Conservation (phyloP, 1,140 invertebrate species). For the Andrena cerasifolii region DNA sequence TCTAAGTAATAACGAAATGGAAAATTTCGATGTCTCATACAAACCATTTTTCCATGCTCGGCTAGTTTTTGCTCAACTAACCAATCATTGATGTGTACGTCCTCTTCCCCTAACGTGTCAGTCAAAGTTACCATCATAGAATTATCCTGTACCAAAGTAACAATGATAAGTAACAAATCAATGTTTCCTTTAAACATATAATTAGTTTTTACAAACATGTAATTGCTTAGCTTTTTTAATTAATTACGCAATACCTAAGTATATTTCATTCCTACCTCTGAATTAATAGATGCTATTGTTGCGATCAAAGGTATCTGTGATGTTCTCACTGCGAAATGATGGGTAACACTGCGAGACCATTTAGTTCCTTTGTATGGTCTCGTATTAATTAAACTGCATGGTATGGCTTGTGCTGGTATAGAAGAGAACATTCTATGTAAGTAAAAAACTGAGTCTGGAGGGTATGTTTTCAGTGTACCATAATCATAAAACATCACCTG, state of each 20-base stretch:
- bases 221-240: background rate
- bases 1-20: conserved; percentile 48
- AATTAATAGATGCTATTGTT: conserved; percentile 51
- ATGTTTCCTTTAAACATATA: conserved; percentile 18
- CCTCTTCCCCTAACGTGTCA: conserved; percentile 66
- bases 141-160: conserved; percentile 67
- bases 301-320: conserved; percentile 57
- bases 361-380: conserved; percentile 58
- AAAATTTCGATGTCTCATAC: conserved; percentile 67
- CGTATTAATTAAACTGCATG: conserved; percentile 74
- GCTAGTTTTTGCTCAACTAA: conserved; percentile 69
- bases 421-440: conserved; percentile 71
- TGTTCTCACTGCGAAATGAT: conserved; percentile 57
- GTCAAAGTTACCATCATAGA: conserved; percentile 71
- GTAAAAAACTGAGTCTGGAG: conserved; percentile 67
- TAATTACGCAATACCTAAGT: background rate
- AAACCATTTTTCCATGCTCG: conserved; percentile 70
- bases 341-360: conserved; percentile 62
- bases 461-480: conserved; percentile 73
- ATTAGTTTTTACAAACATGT: background rate
- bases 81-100: conserved; percentile 72
- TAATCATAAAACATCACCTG: conserved; percentile 79
- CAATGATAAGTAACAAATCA: background rate
- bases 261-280: conserved; percentile 54
- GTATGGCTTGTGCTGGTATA: conserved; percentile 76